These are phyloP conservation scores for Odiellus spinosus DNA, from an alignment of 2,888 invertebrate genomes.

Conservation along the genomic window DNA sequence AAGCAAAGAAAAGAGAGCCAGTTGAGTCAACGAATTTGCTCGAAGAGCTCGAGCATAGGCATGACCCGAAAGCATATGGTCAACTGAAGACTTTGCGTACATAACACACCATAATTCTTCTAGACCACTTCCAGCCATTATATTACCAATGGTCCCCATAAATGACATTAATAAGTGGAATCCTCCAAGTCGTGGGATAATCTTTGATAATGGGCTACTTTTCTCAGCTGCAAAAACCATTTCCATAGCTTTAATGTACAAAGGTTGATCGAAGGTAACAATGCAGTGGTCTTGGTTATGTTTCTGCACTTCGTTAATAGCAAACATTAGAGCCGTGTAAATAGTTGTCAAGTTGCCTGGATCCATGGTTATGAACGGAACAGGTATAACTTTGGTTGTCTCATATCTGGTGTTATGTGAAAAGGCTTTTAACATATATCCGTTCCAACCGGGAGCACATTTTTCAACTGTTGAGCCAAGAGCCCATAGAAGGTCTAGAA, in stretches of 20 bases:
- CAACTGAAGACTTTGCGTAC: slow-evolving; percentile 10
- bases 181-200: slow-evolving; percentile 12
- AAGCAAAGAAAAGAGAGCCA: neutral
- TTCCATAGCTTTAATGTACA: slow-evolving; percentile 15
- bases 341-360: slow-evolving; percentile 11
- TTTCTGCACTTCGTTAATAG: slow-evolving; percentile 3
- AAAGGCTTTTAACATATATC: too few relatives aligned
- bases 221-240: slow-evolving; percentile 10
- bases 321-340: slow-evolving; percentile 12
- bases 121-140: slow-evolving; percentile 15
- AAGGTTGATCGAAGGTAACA: slow-evolving; percentile 16
- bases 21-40: slow-evolving; percentile 14
- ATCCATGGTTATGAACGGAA: slow-evolving; percentile 13
- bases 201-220: slow-evolving; percentile 3
- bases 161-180: slow-evolving; percentile 17
- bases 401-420: slow-evolving; percentile 3
- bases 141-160: slow-evolving; percentile 13
- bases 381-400: slow-evolving; percentile 5
- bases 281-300: slow-evolving; percentile 4
- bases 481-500: neutral
- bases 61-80: slow-evolving; percentile 15
- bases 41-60: slow-evolving; percentile 14
- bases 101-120: slow-evolving; percentile 15
- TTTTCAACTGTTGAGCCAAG: neutral
- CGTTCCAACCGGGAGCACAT: too few relatives aligned